Evolutionary conservation across 2,113 vertebrate species (phyloP), one percentile per base, ranked within the genome.

Genomic region (Sorex araneus): DNA sequence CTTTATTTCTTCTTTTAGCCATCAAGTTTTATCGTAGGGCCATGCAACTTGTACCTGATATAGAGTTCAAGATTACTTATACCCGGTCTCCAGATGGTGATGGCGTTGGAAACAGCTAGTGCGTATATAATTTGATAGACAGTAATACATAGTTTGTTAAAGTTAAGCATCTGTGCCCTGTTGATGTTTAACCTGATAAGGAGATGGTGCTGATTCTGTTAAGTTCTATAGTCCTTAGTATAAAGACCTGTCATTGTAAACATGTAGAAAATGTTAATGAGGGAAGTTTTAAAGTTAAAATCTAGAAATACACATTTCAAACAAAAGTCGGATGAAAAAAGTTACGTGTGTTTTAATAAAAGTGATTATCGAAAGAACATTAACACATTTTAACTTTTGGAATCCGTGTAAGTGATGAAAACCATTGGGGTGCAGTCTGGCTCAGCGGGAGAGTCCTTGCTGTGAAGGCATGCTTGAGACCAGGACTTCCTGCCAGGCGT

Each of bases 21-120:
- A 99, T 99, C 98, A 99, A 99, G 97, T 99, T 99, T 98, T 99
- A 99, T 94, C 99, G 99, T 95, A 98, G 99, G 97, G 99, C 99
- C 91, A 99, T 99, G 99, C 99, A 99, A 94, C 98, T 99, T 80
- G 99, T 99, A 86, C 99, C 99, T 94, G 99, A 99, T 97, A 99
- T 99, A 91, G 99, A 99, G 96, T 99, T 99, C 97, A 99, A 98
- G 98, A 99, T 99, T 97, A 99, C 98, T 97, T 99, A 99, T 97
- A 98, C 98, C 93, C 98, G 98, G 94, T 98, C 98, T 96, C 98
- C 99, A 93, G 99, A 99, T 84, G 96, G 98, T 66, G 99, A 99
- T 89, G 97, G 97, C 96, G 98, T 95, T 97, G 98, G 98, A 96
- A 98, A 98, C 97, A 98, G 97, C 97, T 99, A 98, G 99, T 99